A percentile compares a stretch with the other conserved stretches of the same genome.
Conservation (phyloP, 2,113 vertebrate genomes). For the Neogale vison region DNA sequence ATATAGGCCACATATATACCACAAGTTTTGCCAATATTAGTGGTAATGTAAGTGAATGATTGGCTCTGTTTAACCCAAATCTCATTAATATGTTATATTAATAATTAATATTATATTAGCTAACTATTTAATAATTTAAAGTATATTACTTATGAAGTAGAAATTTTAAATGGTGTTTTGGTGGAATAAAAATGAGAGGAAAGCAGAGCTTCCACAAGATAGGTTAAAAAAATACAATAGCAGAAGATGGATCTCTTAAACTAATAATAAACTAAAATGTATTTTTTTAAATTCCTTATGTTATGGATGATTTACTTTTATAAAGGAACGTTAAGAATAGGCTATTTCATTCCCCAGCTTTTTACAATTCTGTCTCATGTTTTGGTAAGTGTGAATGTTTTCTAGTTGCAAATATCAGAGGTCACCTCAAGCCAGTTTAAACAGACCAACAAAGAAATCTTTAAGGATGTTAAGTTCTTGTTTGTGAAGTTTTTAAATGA, state of each 20-base stretch:
- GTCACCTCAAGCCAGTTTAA: not conserved
- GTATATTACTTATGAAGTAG: not conserved
- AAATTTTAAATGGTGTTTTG: not conserved
- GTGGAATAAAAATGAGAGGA: not conserved
- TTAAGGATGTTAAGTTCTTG: not conserved
- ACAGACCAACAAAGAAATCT: not conserved
- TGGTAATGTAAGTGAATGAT: not conserved
- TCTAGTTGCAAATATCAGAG: not conserved
- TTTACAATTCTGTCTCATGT: not conserved
- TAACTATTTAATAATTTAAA: not conserved
- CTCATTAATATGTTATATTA: not conserved
- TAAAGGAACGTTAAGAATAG: not conserved
- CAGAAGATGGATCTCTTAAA: not conserved
- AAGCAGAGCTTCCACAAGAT: not conserved
- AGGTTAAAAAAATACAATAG: not conserved
- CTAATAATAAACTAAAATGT: not conserved
- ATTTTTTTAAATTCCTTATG: not conserved
- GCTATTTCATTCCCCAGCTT: not conserved
- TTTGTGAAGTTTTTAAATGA: not conserved
- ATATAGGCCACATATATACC: not conserved
- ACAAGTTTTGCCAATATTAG: not conserved
- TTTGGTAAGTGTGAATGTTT: not conserved
- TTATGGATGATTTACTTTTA: not conserved
- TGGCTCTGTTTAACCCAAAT: not conserved
- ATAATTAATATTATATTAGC: not conserved